Evolutionary conservation across 2,113 vertebrate species (phyloP), one percentile per base, ranked within the genome.

Genomic region (Nesoenas mayeri): DNA sequence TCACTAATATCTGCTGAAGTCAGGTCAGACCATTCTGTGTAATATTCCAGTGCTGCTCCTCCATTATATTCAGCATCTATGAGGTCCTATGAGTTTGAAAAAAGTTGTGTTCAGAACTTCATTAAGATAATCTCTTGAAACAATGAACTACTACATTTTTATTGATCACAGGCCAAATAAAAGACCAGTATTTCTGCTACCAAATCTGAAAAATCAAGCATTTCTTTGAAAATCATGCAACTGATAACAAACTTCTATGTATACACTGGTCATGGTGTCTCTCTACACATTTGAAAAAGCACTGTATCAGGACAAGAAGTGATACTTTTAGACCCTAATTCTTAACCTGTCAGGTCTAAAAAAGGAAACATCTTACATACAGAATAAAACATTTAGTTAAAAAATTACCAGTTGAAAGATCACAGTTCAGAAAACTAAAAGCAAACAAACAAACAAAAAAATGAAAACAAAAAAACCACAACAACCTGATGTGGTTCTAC

Each of bases 1-100:
- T 89, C 93, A 69, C 29, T 80, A 51, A 64, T 57, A 74, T 80
- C 87, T 89, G 57, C 81, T 74, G 87, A 91, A 57, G 78, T 84
- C 13, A 10, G 70, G 34, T 69, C 65, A 64, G 88, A 77, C 15
- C 79, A 91, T 40, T 96, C 73, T 77, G 65, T 94, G 48, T 38
- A 70, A 73, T 48, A 81, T 67, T 92, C 85, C 70, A 89, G 15
- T 13, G 32, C 36, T 78, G 58, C 64, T 88, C 88, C 51, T 71
- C 58, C 71, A 21, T 89, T 93, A 81, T 42, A 74, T 34, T 71
- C 82, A 66, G 70, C n/a, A 70, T 66, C 31, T 51, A 93, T 48
- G 31, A 48, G 13, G 10, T 73, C 48, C 95, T 97, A 36, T 0
- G 4, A 93, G 22, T 71, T 85, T 3, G 4, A 65, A 72, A 51